These are phyloP conservation scores for Hypena proboscidalis DNA, from an alignment of 2,888 invertebrate genomes.

Conservation along the genomic window DNA sequence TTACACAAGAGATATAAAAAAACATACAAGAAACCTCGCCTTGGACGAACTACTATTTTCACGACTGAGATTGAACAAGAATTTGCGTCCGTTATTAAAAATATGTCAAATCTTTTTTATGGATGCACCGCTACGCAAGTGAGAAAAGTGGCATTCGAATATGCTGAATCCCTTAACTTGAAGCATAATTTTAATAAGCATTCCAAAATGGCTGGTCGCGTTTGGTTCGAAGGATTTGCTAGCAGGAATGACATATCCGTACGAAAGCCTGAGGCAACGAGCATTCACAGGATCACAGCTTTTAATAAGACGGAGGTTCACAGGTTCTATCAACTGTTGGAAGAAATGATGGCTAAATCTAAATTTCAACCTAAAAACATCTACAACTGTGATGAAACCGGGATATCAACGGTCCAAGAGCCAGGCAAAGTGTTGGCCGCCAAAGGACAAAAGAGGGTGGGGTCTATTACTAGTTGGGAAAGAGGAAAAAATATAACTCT, in stretches of 20 bases:
- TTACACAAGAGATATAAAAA: conserved; percentile 23
- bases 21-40: conserved; percentile 4
- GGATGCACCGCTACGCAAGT: conserved; percentile 39
- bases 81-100: conserved; percentile 33
- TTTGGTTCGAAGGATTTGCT: conserved; percentile 5
- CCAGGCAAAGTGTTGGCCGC: conserved; percentile 50
- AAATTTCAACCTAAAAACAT: conserved; percentile 5
- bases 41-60: conserved; percentile 23
- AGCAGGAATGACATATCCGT: conserved; percentile 6
- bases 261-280: conserved; percentile 45
- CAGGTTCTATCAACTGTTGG: conserved; percentile 40
- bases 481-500: conserved; percentile 62
- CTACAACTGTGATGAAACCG: conserved; percentile 46
- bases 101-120: conserved; percentile 41
- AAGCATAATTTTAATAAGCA: conserved; percentile 25
- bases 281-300: conserved; percentile 39
- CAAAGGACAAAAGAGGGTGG: conserved; percentile 52
- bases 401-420: conserved; percentile 54
- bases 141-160: conserved; percentile 33
- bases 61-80: conserved; percentile 30
- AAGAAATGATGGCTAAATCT: conserved; percentile 31
- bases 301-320: conserved; percentile 46
- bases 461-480: conserved; percentile 62
- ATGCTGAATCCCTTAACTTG: conserved; percentile 25
- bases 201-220: conserved; percentile 2